These are phyloP conservation scores for Leucophenga varia DNA, from an alignment of 1,140 invertebrate genomes.

Conservation along the genomic window DNA sequence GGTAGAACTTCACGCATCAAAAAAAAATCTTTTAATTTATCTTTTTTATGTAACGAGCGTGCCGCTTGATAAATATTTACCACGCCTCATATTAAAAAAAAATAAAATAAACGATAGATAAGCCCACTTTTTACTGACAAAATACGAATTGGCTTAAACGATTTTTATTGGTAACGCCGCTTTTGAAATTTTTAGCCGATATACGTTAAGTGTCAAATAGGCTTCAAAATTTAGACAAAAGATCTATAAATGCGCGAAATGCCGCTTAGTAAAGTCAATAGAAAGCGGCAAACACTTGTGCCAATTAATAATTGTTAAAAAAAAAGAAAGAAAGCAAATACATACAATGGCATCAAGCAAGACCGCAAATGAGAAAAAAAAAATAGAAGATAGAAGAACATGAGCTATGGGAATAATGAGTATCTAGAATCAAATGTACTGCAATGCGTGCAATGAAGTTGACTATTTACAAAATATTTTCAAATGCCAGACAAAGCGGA, in stretches of 20 bases:
- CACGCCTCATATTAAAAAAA: conserved; percentile 24
- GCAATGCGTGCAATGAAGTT: not conserved
- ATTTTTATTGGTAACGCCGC: too few relatives aligned
- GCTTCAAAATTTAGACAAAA: too few relatives aligned
- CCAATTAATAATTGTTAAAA: conserved; percentile 46
- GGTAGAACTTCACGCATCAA: too few relatives aligned
- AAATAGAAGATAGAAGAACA: too few relatives aligned
- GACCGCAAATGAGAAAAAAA: conserved; percentile 23
- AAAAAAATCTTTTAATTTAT: not conserved
- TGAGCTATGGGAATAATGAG: conserved; percentile 6
- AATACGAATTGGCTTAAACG: too few relatives aligned
- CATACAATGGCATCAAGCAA: conserved; percentile 28
- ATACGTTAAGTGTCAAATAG: too few relatives aligned
- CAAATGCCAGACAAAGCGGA: conserved; percentile 37
- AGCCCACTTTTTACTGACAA: too few relatives aligned
- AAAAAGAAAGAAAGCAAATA: conserved; percentile 12
- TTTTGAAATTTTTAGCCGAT: too few relatives aligned
- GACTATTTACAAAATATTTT: conserved; percentile 45
- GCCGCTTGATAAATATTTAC: conserved; percentile 13
- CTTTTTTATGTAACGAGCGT: conserved; percentile 11
- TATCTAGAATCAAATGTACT: too few relatives aligned
- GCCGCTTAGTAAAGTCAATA: conserved; percentile 34
- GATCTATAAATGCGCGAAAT: conserved; percentile 43
- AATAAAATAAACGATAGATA: too few relatives aligned
- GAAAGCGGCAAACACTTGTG: conserved; percentile 43